Percentiles rank a stretch among this genome's conserved stretches.
These are phyloP conservation scores for Pseudococcus viburni DNA, from an alignment of 2,888 invertebrate species.

Conservation along the genomic window DNA sequence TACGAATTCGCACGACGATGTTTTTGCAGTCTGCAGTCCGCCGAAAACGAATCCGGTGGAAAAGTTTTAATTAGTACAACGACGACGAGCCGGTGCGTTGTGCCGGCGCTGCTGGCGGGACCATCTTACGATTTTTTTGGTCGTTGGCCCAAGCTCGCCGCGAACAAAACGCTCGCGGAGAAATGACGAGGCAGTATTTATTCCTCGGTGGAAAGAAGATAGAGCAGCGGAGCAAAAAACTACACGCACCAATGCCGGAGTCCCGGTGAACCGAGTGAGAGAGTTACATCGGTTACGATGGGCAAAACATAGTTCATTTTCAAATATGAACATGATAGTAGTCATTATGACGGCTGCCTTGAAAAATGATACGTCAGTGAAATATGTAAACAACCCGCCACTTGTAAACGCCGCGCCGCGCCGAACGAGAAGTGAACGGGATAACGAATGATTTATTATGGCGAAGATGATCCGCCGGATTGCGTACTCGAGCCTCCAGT, in stretches of 20 bases:
- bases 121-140: neutral
- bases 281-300: neutral
- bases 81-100: neutral
- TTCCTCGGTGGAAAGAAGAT: neutral
- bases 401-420: constrained; percentile 51
- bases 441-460: constrained; percentile 63
- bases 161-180: constrained; percentile 1
- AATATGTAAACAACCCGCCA: constrained; percentile 64
- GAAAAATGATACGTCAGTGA: constrained; percentile 65
- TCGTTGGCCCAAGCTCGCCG: neutral
- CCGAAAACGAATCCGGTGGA: neutral
- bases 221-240: neutral
- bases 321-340: constrained; percentile 63
- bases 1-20: neutral
- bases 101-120: neutral
- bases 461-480: constrained; percentile 59
- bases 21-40: too few relatives aligned
- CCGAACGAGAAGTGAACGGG: neutral
- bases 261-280: neutral
- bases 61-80: constrained; percentile 1
- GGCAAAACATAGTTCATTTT: constrained; percentile 61
- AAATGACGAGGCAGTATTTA: constrained; percentile 7
- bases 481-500: constrained; percentile 51
- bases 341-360: constrained; percentile 63
- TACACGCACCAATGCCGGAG: neutral